Base-by-base conservation (phyloP, 2,113 vertebrate genomes). In the Cochlearius cochlearius region DNA sequence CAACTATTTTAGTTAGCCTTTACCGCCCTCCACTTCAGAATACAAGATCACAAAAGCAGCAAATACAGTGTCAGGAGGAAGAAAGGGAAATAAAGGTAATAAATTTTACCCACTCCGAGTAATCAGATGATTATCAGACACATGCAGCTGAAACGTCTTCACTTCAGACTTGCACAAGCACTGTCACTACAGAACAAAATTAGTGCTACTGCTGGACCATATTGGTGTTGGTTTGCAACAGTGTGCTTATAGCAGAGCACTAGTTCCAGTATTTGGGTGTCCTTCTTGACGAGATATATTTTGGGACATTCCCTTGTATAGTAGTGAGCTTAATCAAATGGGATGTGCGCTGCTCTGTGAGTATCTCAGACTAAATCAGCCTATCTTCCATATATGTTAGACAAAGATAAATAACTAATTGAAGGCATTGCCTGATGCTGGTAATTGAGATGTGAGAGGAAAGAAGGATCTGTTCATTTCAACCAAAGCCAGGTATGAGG, bases 221-320 rank as follows among this genome's bases (percentile, higher is more conserved):
- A 30, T 52, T 91, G 80, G 41, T 0, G 0, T 5, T 22, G 17
- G 8, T 74, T 77, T 50, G 74, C 6, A 19, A 43, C 84, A 55
- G 16, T 10, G 5, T 55, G 17, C 23, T 58, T 68, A 21, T 3
- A 52, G 23, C 1, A 1, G 21, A 80, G 6, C 3, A 2, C 17
- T 43, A 36, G 47, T 68, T 92, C 63, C 55, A 20, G 4, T 71
- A 38, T 84, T 71, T 74, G n/a, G 5, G 8, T 67, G 12, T n/a
- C 36, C 30, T 66, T 84, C 15, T 45, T 7, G 5, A 15, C 64
- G 5, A 82, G 90, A 72, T 19, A 13, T 7, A 25, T 50, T 64
- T 88, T 8, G 20, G 19, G 30, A 88, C 82, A 68, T 50, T 17
- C 20, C 12, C 18, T 67, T 47, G 3, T 50, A 10, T 9, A 63